These are phyloP conservation scores for Macrobrachium rosenbergii DNA, from an alignment of 1,140 invertebrate genomes.

Conservation along the genomic window DNA sequence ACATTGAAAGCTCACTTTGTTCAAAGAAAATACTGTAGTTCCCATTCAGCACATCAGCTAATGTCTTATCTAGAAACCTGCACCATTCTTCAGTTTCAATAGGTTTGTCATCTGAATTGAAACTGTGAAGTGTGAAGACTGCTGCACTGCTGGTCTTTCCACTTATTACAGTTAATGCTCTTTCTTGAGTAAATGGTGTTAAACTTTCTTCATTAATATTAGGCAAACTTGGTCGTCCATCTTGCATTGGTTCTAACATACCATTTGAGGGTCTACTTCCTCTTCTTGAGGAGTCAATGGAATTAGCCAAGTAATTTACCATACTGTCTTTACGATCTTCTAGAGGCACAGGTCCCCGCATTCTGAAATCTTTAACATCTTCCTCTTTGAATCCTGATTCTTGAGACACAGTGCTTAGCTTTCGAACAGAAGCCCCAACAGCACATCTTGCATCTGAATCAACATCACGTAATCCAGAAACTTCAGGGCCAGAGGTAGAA, in stretches of 20 bases:
- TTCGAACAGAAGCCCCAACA: constrained; percentile 57
- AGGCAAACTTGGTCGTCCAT: constrained; percentile 57
- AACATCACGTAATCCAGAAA: constrained; percentile 10
- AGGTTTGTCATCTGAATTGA: constrained; percentile 71
- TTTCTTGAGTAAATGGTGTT: constrained; percentile 51
- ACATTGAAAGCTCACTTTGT: constrained; percentile 66
- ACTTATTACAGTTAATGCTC: constrained; percentile 49
- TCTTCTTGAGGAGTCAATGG: constrained; percentile 55
- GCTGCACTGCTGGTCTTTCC: constrained; percentile 65
- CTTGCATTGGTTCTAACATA: constrained; percentile 45
- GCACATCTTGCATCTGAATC: constrained; percentile 54
- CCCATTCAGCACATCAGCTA: constrained; percentile 67
- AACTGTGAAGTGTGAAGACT: constrained; percentile 66
- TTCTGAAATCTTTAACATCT: constrained; percentile 57
- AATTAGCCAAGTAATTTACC: constrained; percentile 61
- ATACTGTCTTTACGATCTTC: constrained; percentile 62
- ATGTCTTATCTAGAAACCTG: constrained; percentile 75
- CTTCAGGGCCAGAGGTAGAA: not conserved
- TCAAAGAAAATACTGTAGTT: constrained; percentile 60
- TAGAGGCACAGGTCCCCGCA: constrained; percentile 33
- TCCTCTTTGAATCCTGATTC: constrained; percentile 59
- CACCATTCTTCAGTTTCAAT: constrained; percentile 89
- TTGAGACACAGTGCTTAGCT: constrained; percentile 54
- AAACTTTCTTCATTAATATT: constrained; percentile 64
- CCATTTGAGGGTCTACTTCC: constrained; percentile 58